phyloP scores from a whole-genome alignment of 2,797 vertebrate genomes.

The Zenarchopterus dispar region DNA sequence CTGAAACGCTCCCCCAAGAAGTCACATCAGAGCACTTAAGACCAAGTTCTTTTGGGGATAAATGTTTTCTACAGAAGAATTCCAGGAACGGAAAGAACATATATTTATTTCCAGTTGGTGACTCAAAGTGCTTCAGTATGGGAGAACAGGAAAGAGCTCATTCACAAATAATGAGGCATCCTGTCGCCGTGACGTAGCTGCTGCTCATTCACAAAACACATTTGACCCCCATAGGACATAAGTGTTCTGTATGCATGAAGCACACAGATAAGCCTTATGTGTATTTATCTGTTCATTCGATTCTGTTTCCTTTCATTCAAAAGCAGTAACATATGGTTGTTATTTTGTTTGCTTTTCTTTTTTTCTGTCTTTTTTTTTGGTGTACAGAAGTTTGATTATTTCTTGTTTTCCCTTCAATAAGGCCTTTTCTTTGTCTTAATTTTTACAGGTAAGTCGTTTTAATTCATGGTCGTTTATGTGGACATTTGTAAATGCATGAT shows the following conservation, averaged over 20 bases:
- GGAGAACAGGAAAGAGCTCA: constrained; percentile 75
- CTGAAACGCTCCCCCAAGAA: neutral
- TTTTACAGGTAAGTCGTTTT: too few relatives aligned
- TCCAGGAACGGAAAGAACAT: constrained; percentile 37
- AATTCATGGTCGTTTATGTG: too few relatives aligned
- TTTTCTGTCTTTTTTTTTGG: neutral
- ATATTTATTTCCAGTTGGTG: constrained; percentile 72
- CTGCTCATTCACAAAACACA: constrained; percentile 69
- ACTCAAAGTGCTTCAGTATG: constrained; percentile 77
- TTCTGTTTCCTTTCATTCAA: constrained; percentile 32
- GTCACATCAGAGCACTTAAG: constrained; percentile 7
- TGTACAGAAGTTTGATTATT: neutral
- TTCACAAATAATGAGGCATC: constrained; percentile 81
- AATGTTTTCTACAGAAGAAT: constrained; percentile 38
- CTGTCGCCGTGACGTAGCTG: constrained; percentile 65
- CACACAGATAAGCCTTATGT: constrained; percentile 37
- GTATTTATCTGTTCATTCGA: constrained; percentile 38
- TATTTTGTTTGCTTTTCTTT: constrained; percentile 8
- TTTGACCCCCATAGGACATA: constrained; percentile 55
- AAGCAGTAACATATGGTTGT: constrained; percentile 29
- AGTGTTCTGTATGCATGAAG: constrained; percentile 32
- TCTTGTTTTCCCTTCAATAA: neutral
- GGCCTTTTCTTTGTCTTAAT: too few relatives aligned
- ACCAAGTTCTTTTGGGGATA: constrained; percentile 26
- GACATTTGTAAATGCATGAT: too few relatives aligned